Evolutionary conservation across 2,888 invertebrate species (phyloP).

Genomic region (Hirtodrosophila duncani): DNA sequence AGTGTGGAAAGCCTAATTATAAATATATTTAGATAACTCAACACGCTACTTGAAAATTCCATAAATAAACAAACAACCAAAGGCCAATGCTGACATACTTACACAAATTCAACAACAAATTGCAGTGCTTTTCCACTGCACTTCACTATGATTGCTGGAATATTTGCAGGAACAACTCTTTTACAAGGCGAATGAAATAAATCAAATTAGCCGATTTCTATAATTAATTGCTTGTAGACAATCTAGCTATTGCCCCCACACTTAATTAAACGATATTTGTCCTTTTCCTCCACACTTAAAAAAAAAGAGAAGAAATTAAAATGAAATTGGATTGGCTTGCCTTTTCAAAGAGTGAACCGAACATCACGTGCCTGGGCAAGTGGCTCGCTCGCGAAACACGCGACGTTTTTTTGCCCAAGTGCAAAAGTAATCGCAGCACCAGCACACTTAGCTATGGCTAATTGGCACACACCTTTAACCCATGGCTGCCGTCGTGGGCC

Average conservation of each 20-base stretch:
- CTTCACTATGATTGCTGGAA: constrained; percentile 14
- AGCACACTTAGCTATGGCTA: constrained; percentile 38
- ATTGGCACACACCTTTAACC: constrained; percentile 63
- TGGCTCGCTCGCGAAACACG: too few species aligned
- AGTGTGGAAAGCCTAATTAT: constrained; percentile 7
- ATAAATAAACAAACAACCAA: constrained; percentile 22
- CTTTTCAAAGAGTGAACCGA: not conserved
- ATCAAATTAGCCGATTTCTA: constrained; percentile 29
- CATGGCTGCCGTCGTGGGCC: constrained; percentile 20
- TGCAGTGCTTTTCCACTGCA: constrained; percentile 12
- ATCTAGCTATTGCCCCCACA: constrained; percentile 9
- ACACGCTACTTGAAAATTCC: constrained; percentile 14
- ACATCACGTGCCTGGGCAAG: constrained; percentile 24
- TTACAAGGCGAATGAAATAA: constrained; percentile 8
- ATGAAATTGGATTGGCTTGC: constrained; percentile 11
- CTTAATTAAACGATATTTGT: constrained; percentile 29
- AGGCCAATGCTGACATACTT: too few species aligned
- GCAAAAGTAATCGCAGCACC: constrained; percentile 38
- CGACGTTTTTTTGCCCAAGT: constrained; percentile 32
- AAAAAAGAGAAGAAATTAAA: not conserved
- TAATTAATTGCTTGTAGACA: constrained; percentile 32
- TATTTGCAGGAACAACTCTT: constrained; percentile 4
- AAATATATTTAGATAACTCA: constrained; percentile 20
- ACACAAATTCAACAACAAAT: constrained; percentile 17
- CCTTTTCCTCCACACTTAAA: not conserved